Evolutionary conservation across 2,113 vertebrate species (phyloP).

Genomic region (Microcebus griseorufus): DNA sequence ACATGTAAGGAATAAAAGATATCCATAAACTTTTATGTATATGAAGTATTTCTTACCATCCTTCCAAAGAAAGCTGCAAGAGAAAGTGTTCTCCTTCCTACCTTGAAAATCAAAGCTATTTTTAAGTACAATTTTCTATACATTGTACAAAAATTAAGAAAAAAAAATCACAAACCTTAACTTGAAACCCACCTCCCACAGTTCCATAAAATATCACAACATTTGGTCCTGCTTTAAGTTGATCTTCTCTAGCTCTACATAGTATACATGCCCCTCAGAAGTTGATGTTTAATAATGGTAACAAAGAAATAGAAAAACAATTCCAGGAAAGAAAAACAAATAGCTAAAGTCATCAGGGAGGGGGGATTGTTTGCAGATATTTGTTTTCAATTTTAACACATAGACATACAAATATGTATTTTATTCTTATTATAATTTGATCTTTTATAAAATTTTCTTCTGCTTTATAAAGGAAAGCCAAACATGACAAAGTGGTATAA

Average conservation of each 20-base stretch:
- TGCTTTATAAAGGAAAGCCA: neutral
- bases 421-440: neutral
- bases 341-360: neutral
- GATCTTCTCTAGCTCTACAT: neutral
- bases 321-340: neutral
- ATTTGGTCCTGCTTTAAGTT: neutral
- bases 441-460: neutral
- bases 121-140: neutral
- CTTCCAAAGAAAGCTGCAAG: neutral
- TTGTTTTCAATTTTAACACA: neutral
- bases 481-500: neutral
- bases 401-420: neutral
- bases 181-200: neutral
- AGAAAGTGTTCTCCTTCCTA: neutral
- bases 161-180: neutral
- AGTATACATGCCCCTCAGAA: neutral
- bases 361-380: neutral
- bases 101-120: conserved; percentile 22
- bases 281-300: neutral
- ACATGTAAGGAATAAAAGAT: neutral
- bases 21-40: neutral
- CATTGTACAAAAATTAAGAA: neutral
- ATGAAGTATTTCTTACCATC: neutral
- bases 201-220: neutral
- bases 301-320: neutral